Conservation (phyloP, 1,140 invertebrate genomes). For the Dryas iulia region DNA sequence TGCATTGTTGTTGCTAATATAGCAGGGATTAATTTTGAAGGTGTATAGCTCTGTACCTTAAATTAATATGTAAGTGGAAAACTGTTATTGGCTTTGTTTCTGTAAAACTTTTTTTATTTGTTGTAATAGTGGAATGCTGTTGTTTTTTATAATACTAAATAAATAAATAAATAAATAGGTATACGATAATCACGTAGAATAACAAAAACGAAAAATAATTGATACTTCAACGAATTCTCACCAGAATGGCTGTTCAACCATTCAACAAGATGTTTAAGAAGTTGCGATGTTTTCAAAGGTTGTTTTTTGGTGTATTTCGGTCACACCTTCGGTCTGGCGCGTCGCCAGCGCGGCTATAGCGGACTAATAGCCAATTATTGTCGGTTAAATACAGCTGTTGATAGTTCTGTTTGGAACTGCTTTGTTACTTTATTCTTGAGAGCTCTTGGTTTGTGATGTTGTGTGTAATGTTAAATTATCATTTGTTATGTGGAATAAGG, state of each 20-base stretch:
- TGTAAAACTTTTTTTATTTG: too few species aligned
- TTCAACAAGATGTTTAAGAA: constrained; percentile 1
- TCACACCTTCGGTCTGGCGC: constrained; percentile 28
- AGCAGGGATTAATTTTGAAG: too few species aligned
- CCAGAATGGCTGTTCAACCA: neutral
- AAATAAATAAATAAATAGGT: too few species aligned
- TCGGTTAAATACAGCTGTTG: constrained; percentile 14
- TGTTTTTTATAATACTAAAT: too few species aligned
- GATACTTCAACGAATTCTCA: neutral
- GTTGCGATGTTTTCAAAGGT: constrained; percentile 17
- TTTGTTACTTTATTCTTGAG: neutral
- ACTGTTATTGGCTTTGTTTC: too few species aligned
- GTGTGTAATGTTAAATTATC: neutral
- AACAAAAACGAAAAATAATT: neutral
- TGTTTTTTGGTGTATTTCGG: constrained; percentile 26
- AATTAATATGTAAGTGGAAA: too few species aligned
- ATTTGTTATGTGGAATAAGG: neutral
- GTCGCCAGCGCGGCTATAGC: constrained; percentile 26
- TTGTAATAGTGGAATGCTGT: too few species aligned
- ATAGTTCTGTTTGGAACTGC: constrained; percentile 7
- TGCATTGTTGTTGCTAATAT: too few species aligned
- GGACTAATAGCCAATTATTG: constrained; percentile 32
- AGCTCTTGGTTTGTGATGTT: neutral
- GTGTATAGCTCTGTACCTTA: too few species aligned
- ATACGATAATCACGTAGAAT: too few species aligned